Evolutionary conservation across 2,888 invertebrate genomes (phyloP).

Genomic region (Dolomedes plantarius): DNA sequence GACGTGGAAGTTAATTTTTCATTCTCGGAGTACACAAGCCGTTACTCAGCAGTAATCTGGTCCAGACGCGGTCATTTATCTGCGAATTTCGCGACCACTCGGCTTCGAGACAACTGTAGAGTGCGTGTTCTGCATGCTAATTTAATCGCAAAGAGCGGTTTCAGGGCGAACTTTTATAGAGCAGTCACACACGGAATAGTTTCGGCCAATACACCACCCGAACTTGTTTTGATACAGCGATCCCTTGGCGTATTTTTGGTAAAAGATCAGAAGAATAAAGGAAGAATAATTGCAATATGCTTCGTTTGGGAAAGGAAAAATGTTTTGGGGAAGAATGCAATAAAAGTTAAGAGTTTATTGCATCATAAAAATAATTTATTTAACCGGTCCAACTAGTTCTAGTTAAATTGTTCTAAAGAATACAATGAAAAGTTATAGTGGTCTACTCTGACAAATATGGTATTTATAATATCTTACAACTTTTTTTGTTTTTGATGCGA

Average conservation of each 20-base stretch:
- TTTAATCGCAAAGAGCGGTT: neutral
- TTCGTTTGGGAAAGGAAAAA: no score
- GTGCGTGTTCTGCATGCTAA: constrained; percentile 11
- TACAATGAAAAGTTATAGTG: no score
- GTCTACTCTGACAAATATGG: no score
- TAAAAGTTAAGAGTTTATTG: no score
- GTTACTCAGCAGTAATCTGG: constrained; percentile 19
- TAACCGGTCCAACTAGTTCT: no score
- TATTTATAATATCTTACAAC: no score
- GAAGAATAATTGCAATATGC: no score
- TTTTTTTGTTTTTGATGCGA: no score
- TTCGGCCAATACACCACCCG: neutral
- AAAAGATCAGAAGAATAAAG: no score
- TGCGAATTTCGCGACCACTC: neutral
- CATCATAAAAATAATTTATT: no score
- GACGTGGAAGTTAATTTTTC: constrained; percentile 14
- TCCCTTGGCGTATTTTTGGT: neutral
- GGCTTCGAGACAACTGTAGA: neutral
- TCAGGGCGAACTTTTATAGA: neutral
- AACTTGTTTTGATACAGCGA: neutral
- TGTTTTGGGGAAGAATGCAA: no score
- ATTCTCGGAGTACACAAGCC: constrained; percentile 15
- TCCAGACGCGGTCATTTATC: constrained; percentile 13
- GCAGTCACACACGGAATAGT: neutral
- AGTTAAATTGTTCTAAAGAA: no score